These are phyloP conservation scores for Halichoerus grypus DNA, from an alignment of 2,113 vertebrate species.

Conservation along the genomic window DNA sequence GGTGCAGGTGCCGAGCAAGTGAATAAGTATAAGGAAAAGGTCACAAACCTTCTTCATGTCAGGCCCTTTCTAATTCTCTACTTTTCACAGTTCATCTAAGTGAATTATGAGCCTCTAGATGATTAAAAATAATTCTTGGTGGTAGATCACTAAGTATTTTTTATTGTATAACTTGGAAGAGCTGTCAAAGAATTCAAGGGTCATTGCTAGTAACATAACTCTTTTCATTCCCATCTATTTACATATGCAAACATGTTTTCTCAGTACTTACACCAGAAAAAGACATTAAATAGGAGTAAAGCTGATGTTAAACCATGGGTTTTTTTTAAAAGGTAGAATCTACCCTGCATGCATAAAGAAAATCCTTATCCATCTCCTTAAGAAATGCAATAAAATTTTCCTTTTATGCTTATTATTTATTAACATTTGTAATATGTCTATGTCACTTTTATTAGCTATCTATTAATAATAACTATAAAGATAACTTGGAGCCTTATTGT, in stretches of 20 bases:
- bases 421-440: not conserved
- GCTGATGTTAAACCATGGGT: not conserved
- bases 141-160: not conserved
- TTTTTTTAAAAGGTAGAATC: conserved; percentile 1
- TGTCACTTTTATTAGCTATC: not conserved
- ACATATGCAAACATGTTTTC: not conserved
- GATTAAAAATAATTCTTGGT: not conserved
- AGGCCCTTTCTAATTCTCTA: not conserved
- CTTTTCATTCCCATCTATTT: not conserved
- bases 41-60: not conserved
- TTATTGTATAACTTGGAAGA: not conserved
- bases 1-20: not conserved
- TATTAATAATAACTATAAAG: not conserved
- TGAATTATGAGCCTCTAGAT: not conserved
- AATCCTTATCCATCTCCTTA: not conserved
- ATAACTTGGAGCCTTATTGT: not conserved
- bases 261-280: not conserved
- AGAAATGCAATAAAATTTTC: conserved; percentile 10
- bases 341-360: not conserved
- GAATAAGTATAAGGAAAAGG: not conserved
- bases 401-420: conserved; percentile 26
- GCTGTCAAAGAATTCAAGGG: not conserved
- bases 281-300: not conserved
- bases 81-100: not conserved
- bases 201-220: not conserved